Percentiles rank a stretch among this genome's conserved stretches.
phyloP scores from a whole-genome alignment of 2,888 invertebrate genomes.

The Polydrusus cervinus region DNA sequence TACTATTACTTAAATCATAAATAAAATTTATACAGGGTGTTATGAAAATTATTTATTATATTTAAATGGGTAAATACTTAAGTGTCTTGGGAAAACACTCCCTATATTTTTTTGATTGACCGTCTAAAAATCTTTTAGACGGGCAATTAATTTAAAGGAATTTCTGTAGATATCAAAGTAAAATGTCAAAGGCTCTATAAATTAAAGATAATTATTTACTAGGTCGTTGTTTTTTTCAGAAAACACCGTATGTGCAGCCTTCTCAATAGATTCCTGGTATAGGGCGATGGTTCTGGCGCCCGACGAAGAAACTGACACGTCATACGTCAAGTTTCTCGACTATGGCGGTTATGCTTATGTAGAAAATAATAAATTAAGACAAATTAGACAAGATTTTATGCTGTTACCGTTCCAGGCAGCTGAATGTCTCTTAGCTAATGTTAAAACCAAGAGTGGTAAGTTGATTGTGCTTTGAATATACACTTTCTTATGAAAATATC shows the following conservation, averaged over 20 bases:
- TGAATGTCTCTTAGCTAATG: conserved; percentile 94
- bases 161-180: too few relatives aligned
- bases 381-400: conserved; percentile 96
- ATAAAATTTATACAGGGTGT: too few relatives aligned
- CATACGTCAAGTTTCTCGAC: conserved; percentile 92
- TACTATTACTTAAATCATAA: too few relatives aligned
- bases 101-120: too few relatives aligned
- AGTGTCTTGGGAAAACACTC: too few relatives aligned
- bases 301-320: conserved; percentile 81
- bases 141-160: too few relatives aligned
- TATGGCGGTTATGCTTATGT: conserved; percentile 94
- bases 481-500: too few relatives aligned
- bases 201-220: not conserved
- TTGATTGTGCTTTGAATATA: conserved; percentile 35
- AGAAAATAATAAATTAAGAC: conserved; percentile 85
- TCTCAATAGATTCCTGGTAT: conserved; percentile 90
- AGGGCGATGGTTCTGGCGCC: conserved; percentile 83
- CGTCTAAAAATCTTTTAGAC: too few relatives aligned
- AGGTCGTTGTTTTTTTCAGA: conserved; percentile 72
- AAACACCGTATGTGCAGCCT: conserved; percentile 92
- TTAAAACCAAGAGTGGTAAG: conserved; percentile 83
- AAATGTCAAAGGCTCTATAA: too few relatives aligned
- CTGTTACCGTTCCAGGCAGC: conserved; percentile 97
- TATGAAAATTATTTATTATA: too few relatives aligned
- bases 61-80: too few relatives aligned